These are phyloP conservation scores for Dynastes hyllus DNA, from an alignment of 2,888 invertebrate genomes.

Conservation along the genomic window DNA sequence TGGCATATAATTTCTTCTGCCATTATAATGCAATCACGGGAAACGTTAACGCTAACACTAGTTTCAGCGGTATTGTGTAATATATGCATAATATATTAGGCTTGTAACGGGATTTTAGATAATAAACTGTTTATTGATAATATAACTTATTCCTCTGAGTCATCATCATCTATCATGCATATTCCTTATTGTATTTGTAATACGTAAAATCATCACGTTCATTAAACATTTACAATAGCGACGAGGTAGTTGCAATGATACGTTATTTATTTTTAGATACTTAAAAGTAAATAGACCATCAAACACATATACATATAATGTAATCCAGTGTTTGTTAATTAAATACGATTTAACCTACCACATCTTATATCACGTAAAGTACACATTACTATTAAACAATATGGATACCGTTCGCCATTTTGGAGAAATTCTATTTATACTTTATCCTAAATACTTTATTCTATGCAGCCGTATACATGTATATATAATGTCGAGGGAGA, in stretches of 20 bases:
- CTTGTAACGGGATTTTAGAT: too few relatives aligned
- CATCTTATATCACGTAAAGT: neutral
- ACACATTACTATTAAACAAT: neutral
- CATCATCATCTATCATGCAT: neutral
- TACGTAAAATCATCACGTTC: neutral
- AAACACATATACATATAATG: slow-evolving; percentile 4
- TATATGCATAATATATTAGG: too few relatives aligned
- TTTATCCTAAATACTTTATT: too few relatives aligned
- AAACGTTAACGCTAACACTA: too few relatives aligned
- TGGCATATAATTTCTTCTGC: too few relatives aligned
- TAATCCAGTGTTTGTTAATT: neutral
- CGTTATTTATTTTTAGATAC: slow-evolving; percentile 27
- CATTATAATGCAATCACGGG: too few relatives aligned
- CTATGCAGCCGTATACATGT: too few relatives aligned
- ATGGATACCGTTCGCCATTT: neutral
- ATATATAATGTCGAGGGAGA: too few relatives aligned
- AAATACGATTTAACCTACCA: neutral
- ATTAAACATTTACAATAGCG: neutral
- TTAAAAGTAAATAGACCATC: slow-evolving; percentile 22
- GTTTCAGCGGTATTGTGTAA: too few relatives aligned
- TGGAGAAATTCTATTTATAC: too few relatives aligned
- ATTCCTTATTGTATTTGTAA: neutral
- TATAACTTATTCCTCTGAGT: neutral
- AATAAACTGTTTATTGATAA: too few relatives aligned
- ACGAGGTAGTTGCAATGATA: neutral